Base-by-base conservation (phyloP, 2,888 invertebrate species). In the Lathronympha strigana region DNA sequence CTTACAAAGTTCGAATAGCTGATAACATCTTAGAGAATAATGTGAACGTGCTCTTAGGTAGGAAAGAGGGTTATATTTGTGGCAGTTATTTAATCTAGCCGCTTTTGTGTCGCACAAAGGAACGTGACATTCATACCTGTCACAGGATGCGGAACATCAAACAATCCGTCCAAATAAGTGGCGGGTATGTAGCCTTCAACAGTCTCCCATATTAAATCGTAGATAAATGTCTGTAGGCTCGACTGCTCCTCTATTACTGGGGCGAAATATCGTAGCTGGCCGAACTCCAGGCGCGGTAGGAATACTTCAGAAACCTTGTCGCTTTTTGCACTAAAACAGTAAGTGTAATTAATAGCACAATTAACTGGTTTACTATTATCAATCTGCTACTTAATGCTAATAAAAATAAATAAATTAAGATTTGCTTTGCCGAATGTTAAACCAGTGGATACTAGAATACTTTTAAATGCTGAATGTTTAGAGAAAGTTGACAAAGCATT, bases 231-330 rank as follows among this genome's bases (percentile, higher is more conserved):
- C 19, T 55, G 21, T 19, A 79, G n/a, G 5, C 58, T 64, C 17
- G 11, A 0, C 13, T 79, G 76, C 47, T 81, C 78, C 5, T 63
- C 61, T 6, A 82, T 81, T 5, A 89, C 80, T 21, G 79, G 67
- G 0, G 79, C 89, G 67, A 90, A 91, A 72, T 88, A 89, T 21
- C 89, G 77, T 9, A 75, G 78, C 43, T 86, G 78, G 1, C 83
- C 81, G 68, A 90, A 90, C 62, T 68, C 68, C 58, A 89, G 63
- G 2, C 76, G 78, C 1, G 89, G 87, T 9, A 91, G 67, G 51
- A 76, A 83, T 17, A 86, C 83, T 75, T 83, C 81, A 0, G 69
- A 38, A 54, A 69, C 73, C 64, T 81, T 85, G 60, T 86, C 88
- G 54, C 70, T 78, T 73, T 85, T 90, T 0, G 84, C 83, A 70